Evolutionary conservation across 1,140 invertebrate genomes (phyloP), one percentile per base, ranked within the genome.

Genomic region (Anastrepha ludens): DNA sequence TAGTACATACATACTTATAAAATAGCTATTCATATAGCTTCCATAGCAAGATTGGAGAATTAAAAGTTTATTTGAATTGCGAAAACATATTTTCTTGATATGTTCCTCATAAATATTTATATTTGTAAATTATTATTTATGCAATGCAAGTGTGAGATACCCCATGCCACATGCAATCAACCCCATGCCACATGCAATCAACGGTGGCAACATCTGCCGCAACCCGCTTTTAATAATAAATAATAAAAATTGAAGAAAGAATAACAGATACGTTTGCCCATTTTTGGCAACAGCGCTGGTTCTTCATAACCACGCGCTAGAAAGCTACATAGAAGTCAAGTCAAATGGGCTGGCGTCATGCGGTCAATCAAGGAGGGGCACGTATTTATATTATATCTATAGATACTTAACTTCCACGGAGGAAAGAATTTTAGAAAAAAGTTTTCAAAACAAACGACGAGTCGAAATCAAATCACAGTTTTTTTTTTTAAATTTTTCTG

Each of bases 31-130:
- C 50, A 55, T 55, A 55, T 11, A 55, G 6, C 11, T 55, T 55
- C 50, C 20, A 65, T 67, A 20, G 20, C 11, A 39, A 39, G 20
- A 29, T 65, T 3, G 9, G 3, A 11, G 64, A 7, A 41, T 67
- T n/a, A 41, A 41, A 29, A 39, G 39, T 67, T n/a, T 67, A 67
- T 41, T 67, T 0, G 29, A 20, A 67, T 67, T 67, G 29, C 64
- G 9, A 67, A 67, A 67, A 67, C 64, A 67, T 11, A 20, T 11
- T 39, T 13, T 20, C 29, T 55, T 11, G 29, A 67, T 39, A 39
- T 67, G 64, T 74, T 74, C 13, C 2, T 47, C 44, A 47, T 74
- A 41, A 74, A 74, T 74, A 74, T 74, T 74, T 44, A 74, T 74
- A 13, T 39, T 41, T 74, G 39, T 13, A 6, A 5, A 74, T 44